Evolutionary conservation across 1,140 invertebrate genomes (phyloP), one percentile per base, ranked within the genome.

Genomic region (Euwallacea fornicatus): DNA sequence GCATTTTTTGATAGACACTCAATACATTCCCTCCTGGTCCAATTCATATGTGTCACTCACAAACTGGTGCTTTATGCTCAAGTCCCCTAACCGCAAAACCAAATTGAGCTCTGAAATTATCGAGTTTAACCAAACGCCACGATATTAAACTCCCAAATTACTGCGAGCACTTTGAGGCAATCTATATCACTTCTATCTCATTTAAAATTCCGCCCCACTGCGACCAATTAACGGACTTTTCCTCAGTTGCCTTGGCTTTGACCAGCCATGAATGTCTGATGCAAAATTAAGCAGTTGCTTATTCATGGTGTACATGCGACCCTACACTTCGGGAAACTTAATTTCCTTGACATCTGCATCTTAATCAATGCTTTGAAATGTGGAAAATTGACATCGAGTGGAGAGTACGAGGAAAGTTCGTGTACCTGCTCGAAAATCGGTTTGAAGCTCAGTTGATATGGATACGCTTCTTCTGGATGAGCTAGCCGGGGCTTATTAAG

Each of bases 241-340:
- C 64, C 50, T 44, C 21, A 16, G 33, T n/a, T 54, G 16, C 15
- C 62, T 10, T 15, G 6, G 6, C 64, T 66, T 66, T 66, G 64
- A 66, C 64, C 64, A 66, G 64, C 44, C 64, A 66, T 66, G 64
- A 66, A 66, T 66, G 53, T 42, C 53, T 66, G 53, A 66, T 66
- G 50, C 53, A 56, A 56, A 66, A 66, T 66, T 66, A 66, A 63
- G 61, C 61, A 46, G 61, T 63, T 15, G 61, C 61, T 63, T 63
- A 63, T 63, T 63, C 61, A 63, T 47, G 42, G 13, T 61, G 7
- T 33, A n/a, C 61, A 63, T 16, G 61, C 42, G 43, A 63, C 61
- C 61, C 61, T 50, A 63, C 11, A 63, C 54, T 56, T 56, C 16
- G 6, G 8, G n/a, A 56, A 56, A 56, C 54, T 56, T 56, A 56